These are phyloP conservation scores for Drosophila neocordata DNA, from an alignment of 1,140 invertebrate species.

Conservation along the genomic window DNA sequence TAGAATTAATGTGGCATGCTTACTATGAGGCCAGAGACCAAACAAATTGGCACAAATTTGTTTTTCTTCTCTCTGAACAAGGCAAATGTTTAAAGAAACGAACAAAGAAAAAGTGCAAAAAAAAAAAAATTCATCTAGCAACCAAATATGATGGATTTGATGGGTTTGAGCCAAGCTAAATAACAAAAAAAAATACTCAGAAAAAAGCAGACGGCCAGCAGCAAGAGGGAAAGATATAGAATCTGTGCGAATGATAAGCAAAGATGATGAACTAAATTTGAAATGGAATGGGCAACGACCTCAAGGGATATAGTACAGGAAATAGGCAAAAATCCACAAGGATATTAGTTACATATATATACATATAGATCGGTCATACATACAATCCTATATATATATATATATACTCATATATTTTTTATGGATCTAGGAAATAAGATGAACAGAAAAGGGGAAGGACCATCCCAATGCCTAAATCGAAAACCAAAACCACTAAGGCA, in stretches of 20 bases:
- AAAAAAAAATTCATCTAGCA: not conserved
- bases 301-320: constrained; percentile 51
- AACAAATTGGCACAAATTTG: constrained; percentile 76
- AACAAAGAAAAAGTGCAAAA: constrained; percentile 1
- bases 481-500: constrained; percentile 59
- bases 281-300: constrained; percentile 31
- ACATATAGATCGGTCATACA: not conserved
- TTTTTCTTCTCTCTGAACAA: constrained; percentile 38
- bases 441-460: constrained; percentile 16
- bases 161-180: constrained; percentile 45
- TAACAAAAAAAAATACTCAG: constrained; percentile 26
- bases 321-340: constrained; percentile 68
- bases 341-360: constrained; percentile 61
- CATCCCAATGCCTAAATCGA: constrained; percentile 54
- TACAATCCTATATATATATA: too few species aligned
- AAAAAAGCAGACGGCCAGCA: constrained; percentile 4
- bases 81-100: constrained; percentile 14
- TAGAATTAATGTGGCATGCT: constrained; percentile 81
- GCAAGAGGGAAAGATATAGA: constrained; percentile 2
- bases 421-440: constrained; percentile 49
- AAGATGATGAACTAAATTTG: constrained; percentile 18
- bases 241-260: too few species aligned
- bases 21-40: constrained; percentile 55
- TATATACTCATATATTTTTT: constrained; percentile 34
- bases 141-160: constrained; percentile 76